Evolutionary conservation across 2,113 vertebrate species (phyloP).

Genomic region (Oreochromis niloticus): DNA sequence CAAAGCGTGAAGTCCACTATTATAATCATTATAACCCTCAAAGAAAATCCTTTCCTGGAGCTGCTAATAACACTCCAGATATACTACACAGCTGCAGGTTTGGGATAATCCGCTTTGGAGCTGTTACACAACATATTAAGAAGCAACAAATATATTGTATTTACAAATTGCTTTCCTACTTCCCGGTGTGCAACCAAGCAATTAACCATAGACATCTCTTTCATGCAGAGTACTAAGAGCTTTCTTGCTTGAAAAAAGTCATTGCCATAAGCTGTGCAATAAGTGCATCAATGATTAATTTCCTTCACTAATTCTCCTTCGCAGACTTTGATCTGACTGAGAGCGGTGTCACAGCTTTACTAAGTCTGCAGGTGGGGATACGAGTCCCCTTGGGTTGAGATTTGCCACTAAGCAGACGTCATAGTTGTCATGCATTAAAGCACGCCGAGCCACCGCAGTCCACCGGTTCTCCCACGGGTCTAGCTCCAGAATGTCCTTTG

Average conservation of each 20-base stretch:
- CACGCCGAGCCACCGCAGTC: slow-evolving; percentile 79
- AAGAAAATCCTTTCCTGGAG: neutral
- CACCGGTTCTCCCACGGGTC: slow-evolving; percentile 89
- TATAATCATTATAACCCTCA: neutral
- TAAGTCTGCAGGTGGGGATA: slow-evolving; percentile 86
- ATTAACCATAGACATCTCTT: neutral
- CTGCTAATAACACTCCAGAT: neutral
- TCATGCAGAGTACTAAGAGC: neutral
- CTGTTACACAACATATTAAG: neutral
- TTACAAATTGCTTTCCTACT: slow-evolving; percentile 17
- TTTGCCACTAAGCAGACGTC: slow-evolving; percentile 93
- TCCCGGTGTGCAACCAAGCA: slow-evolving; percentile 21
- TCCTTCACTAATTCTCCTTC: neutral
- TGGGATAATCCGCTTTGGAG: neutral
- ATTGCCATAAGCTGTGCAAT: slow-evolving; percentile 16
- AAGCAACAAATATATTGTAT: neutral
- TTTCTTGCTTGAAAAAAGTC: neutral
- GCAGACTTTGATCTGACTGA: slow-evolving; percentile 21
- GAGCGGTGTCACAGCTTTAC: slow-evolving; percentile 56
- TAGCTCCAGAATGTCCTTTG: slow-evolving; percentile 90
- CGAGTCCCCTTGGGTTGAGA: slow-evolving; percentile 89
- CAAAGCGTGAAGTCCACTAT: neutral
- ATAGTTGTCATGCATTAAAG: slow-evolving; percentile 93
- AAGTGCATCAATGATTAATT: slow-evolving; percentile 28
- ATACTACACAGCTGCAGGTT: neutral